Base-by-base conservation (phyloP, 2,797 vertebrate species). In the Mareca penelope region DNA sequence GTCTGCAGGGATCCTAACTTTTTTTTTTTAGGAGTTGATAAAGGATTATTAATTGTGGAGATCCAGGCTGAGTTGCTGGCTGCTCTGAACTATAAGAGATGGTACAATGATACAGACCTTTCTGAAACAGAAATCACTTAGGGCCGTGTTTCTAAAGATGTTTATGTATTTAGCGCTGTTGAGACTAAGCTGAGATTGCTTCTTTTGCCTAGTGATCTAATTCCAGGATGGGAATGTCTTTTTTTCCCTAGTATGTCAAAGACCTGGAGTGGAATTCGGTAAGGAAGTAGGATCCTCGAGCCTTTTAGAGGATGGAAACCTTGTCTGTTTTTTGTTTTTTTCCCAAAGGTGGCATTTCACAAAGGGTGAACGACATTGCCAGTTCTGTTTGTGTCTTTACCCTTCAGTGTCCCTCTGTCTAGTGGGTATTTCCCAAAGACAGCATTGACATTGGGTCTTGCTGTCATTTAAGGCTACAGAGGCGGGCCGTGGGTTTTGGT, bases 381-480 rank as follows among this genome's bases (percentile, higher is more conserved):
- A 12, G 15, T 21, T 57, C 4, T 18, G 40, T 33, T 13, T 21
- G 37, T 46, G 60, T 50, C 40, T 60, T 70, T 33, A 53, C n/a
- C 76, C 69, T n/a, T 19, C 44, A 2, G 21, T 39, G 40, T 28
- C 59, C 71, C 18, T 37, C 68, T 61, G 46, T 33, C 72, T 15
- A 9, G 53, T 1, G 1, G 28, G 29, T 7, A 1, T 42, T 75
- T 69, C 55, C 64, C 50, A 26, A 37, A 67, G 44, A 16, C 12
- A 48, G 23, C 37, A 4, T 5, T 63, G 53, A 14, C 71, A 69
- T 69, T 0, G 0, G 2, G 0, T 69, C 4, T 0, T 8, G 9
- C 35, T 69, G 75, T 68, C 21, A 1, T 68, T 67, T 46, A 35
- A 28, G 57, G 33, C 57, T 85, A 0, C n/a, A 33, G 59, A 75